Base-by-base conservation (phyloP, 2,113 vertebrate species). In the Pimephales promelas region DNA sequence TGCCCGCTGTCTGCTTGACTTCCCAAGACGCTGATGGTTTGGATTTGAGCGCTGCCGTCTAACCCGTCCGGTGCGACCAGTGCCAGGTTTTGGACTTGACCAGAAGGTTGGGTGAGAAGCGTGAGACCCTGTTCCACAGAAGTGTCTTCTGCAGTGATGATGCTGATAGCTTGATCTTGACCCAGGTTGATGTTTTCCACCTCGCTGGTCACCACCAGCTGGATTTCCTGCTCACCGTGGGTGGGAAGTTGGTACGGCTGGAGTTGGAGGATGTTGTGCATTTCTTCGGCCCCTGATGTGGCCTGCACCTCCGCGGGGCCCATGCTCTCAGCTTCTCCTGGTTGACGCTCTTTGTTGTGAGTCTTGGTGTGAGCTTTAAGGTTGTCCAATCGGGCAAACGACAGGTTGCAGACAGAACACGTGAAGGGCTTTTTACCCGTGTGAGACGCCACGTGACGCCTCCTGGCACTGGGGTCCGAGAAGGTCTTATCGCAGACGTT, bases 351-450 rank as follows among this genome's bases (percentile, higher is more conserved):
- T 91, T 97, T 98, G 92, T 90, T 96, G 79, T 99, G 98, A 10
- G 94, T 96, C 89, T 97, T 98, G 88, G 95, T 92, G 89, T 99
- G 98, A 5, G 95, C 95, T 88, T 96, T 98, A 87, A 99, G 90
- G 83, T 99, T 99, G 95, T 99, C 98, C 87, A 96, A 87, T 24
- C 98, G 97, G 11, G 97, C 95, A 77, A 99, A 99, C 4, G 97
- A 95, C 4, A 98, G 87, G 89, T 88, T 95, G 86, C 98, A 99
- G 83, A 95, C 92, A 0, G 95, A 91, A 91, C 98, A 99, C 14
- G 93, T 95, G 90, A 97, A 99, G 22, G 97, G 96, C 87, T 98
- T 98, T 90, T 95, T 97, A 82, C 97, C 97, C 0, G 97, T 97
- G 91, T 99, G 98, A 0, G 98, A 95, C 57, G 95, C 93, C 22